Evolutionary conservation across 2,888 invertebrate species (phyloP).

Genomic region (Zaprionus lineosus): DNA sequence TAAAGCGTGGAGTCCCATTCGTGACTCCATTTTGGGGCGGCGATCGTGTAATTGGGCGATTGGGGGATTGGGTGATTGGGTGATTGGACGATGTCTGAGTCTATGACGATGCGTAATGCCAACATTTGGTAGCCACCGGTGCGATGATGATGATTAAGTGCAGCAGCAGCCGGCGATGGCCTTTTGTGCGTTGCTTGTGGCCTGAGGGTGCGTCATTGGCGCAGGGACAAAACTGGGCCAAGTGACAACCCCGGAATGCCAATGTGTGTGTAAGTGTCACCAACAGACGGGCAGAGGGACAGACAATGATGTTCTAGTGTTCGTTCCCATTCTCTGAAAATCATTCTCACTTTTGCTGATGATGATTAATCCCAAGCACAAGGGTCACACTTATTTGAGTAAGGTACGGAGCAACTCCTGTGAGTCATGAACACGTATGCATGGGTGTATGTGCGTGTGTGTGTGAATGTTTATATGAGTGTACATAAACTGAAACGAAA

Average conservation of each 20-base stretch:
- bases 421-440: conserved; percentile 69
- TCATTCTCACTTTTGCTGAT: conserved; percentile 67
- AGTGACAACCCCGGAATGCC: conserved; percentile 27
- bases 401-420: conserved; percentile 41
- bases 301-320: conserved; percentile 27
- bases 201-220: conserved; percentile 61
- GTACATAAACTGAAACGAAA: too few relatives aligned
- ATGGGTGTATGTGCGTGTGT: too few relatives aligned
- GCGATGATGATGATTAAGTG: conserved; percentile 68
- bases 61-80: conserved; percentile 6
- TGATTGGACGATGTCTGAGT: neutral
- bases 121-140: conserved; percentile 56
- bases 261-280: neutral
- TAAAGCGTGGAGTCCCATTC: conserved; percentile 32
- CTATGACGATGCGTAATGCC: conserved; percentile 63
- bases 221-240: conserved; percentile 73
- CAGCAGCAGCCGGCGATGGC: conserved; percentile 50
- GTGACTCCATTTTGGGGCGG: conserved; percentile 66
- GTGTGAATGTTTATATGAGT: too few relatives aligned
- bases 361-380: conserved; percentile 61
- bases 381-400: conserved; percentile 44
- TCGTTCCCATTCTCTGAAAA: conserved; percentile 47
- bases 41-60: neutral
- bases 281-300: neutral
- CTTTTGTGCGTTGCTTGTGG: conserved; percentile 30